These are phyloP conservation scores for Spheniscus mendiculus DNA, from an alignment of 2,113 vertebrate species.

Conservation along the genomic window DNA sequence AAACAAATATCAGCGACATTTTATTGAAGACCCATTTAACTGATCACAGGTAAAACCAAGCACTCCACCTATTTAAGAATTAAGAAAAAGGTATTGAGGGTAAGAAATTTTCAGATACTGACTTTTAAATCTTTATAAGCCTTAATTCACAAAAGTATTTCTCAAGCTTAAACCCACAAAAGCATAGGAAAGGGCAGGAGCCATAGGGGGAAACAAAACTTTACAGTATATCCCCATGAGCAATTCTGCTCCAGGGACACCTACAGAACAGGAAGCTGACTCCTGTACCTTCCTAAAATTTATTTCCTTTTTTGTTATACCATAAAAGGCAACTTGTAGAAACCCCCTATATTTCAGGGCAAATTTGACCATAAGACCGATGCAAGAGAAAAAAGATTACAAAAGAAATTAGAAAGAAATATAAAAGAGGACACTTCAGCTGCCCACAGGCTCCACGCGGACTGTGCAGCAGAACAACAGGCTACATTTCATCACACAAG, in stretches of 20 bases:
- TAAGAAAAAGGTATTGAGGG: neutral
- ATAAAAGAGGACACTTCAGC: neutral
- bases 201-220: neutral
- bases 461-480: neutral
- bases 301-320: neutral
- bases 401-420: neutral
- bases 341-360: neutral
- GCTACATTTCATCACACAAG: fast-evolving
- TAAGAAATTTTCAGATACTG: neutral
- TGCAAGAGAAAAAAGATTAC: fast-evolving
- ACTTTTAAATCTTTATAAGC: neutral
- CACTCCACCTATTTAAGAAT: neutral
- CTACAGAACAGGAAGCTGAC: neutral
- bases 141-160: neutral
- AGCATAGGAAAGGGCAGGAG: neutral
- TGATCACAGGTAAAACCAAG: neutral
- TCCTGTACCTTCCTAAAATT: neutral
- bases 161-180: neutral
- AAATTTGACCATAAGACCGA: neutral
- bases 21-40: neutral
- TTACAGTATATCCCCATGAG: neutral
- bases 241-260: neutral
- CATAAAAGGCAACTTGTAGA: neutral
- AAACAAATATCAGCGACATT: slow-evolving; percentile 17
- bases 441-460: neutral